Evolutionary conservation across 2,888 invertebrate genomes (phyloP).

Genomic region (Tenthredo mesomela): DNA sequence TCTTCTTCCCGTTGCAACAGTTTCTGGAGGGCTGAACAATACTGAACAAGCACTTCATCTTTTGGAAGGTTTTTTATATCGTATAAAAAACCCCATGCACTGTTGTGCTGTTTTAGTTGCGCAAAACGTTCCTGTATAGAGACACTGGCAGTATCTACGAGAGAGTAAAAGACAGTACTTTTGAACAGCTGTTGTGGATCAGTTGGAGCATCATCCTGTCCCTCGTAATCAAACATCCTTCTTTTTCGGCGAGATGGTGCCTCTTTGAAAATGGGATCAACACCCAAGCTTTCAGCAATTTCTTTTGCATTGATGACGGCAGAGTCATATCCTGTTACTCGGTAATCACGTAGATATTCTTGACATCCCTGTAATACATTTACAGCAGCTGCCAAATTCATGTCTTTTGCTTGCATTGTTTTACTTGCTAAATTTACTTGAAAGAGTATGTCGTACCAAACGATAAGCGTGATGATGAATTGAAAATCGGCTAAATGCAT

Average conservation of each 20-base stretch:
- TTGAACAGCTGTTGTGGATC: conserved; percentile 9
- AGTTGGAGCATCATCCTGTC: conserved; percentile 30
- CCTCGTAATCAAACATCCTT: conserved; percentile 51
- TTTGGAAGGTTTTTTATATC: conserved; percentile 21
- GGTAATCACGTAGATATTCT: conserved; percentile 55
- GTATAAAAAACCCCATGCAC: conserved; percentile 1
- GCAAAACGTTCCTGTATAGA: no score
- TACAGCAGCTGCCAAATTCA: conserved; percentile 50
- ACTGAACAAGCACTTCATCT: conserved; percentile 4
- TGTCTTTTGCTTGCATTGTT: conserved; percentile 50
- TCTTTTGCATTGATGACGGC: conserved; percentile 55
- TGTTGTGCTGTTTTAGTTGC: background rate
- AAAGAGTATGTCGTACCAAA: conserved; percentile 54
- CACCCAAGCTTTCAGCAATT: conserved; percentile 57
- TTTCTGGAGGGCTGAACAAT: conserved; percentile 7
- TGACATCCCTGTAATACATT: no score
- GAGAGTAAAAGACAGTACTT: conserved; percentile 22
- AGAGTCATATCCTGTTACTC: conserved; percentile 55
- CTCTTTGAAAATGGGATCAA: conserved; percentile 1
- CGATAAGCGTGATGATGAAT: conserved; percentile 50
- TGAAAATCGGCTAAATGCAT: conserved; percentile 53
- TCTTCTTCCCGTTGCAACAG: background rate
- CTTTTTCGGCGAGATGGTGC: conserved; percentile 31
- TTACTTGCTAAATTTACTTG: conserved; percentile 55
- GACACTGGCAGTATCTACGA: conserved; percentile 26